Conservation (phyloP, 2,797 vertebrate genomes). For the Premnoplex brunnescens region DNA sequence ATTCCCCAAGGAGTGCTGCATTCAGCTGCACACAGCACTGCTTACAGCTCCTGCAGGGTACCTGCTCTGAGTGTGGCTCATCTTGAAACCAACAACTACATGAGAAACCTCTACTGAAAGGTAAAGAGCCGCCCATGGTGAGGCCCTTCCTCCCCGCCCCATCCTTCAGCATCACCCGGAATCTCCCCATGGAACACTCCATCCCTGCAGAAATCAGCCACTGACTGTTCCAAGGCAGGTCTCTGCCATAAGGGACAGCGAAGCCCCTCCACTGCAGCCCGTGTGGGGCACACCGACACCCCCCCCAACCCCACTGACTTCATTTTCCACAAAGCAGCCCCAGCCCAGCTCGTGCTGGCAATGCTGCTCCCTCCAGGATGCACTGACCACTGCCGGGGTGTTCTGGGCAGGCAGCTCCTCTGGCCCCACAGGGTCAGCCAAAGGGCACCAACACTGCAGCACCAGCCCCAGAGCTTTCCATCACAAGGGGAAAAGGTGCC, state of each 20-base stretch:
- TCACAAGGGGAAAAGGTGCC: too few species aligned
- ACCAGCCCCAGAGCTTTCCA: not conserved
- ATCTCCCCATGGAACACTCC: fast-evolving
- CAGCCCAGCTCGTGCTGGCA: not conserved
- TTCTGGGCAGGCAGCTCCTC: not conserved
- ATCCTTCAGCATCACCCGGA: not conserved
- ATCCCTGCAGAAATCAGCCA: not conserved
- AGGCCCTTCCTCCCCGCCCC: not conserved
- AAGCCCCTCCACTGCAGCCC: not conserved
- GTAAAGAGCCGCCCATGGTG: fast-evolving
- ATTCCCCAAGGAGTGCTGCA: fast-evolving
- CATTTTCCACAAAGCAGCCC: not conserved
- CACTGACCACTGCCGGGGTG: fast-evolving
- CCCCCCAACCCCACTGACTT: not conserved
- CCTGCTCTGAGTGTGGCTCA: fast-evolving
- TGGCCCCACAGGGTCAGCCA: not conserved
- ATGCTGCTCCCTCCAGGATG: not conserved
- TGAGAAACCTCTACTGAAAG: fast-evolving
- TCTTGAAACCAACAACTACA: not conserved
- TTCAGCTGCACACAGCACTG: not conserved
- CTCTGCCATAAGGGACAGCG: not conserved
- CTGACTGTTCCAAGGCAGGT: fast-evolving
- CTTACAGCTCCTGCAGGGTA: fast-evolving
- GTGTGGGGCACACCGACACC: fast-evolving
- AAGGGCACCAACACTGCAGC: not conserved